Conservation (phyloP, 2,888 invertebrate genomes). For the Invenusta paracnida region DNA sequence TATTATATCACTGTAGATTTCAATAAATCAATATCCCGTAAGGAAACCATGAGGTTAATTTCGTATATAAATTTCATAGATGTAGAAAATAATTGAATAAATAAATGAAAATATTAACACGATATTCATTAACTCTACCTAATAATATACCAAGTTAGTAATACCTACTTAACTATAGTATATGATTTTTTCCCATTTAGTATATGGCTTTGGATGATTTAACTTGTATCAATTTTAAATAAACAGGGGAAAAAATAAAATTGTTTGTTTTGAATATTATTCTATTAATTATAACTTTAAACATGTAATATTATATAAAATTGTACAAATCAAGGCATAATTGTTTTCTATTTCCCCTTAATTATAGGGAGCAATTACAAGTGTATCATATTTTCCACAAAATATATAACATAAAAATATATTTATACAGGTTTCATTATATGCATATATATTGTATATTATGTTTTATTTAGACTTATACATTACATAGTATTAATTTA, state of each 20-base stretch:
- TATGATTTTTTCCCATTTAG: no score
- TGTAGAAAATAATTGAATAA: no score
- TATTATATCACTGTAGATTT: no score
- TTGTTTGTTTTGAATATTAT: background rate
- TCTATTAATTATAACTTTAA: background rate
- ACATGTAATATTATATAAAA: background rate
- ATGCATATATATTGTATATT: background rate
- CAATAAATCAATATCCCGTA: no score
- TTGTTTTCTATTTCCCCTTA: conserved; percentile 40
- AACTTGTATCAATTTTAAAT: background rate
- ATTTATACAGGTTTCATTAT: background rate
- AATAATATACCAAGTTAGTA: no score
- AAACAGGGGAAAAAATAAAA: background rate
- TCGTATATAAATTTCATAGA: no score
- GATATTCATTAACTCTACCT: no score
- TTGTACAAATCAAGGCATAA: background rate
- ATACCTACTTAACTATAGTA: no score
- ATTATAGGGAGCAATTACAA: background rate
- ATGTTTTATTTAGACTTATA: background rate
- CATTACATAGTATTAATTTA: background rate
- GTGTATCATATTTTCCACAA: background rate
- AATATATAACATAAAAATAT: background rate
- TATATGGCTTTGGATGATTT: background rate
- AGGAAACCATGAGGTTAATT: no score
- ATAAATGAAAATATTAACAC: no score